Base-by-base conservation (phyloP, 2,888 invertebrate species). In the Philonicus albiceps region DNA sequence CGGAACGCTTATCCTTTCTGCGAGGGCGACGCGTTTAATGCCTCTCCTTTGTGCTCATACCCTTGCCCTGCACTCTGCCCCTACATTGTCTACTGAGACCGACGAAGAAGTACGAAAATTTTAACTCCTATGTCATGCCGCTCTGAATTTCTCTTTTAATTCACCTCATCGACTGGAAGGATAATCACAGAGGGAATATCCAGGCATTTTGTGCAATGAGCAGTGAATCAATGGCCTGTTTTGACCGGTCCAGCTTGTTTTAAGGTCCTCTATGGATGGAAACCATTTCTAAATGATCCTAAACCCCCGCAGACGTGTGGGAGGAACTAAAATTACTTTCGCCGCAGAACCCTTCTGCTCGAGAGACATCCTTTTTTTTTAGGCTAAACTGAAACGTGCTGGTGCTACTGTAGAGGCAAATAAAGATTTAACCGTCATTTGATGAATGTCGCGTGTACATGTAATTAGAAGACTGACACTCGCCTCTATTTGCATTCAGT, bases 391-490 rank as follows among this genome's bases (percentile, higher is more conserved):
- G 27, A 64, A 64, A 64, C 8, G 64, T 27, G 27, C 64, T 64
- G 19, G 22, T 22, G 27, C 11, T 64, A 27, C 27, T 64, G 64
- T 19, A 64, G 11, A 27, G 27, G 22, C 27, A 64, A 43, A 76
- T 37, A 78, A 43, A 40, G 78, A 40, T 27, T 78, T 78, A 37
- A 80, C 53, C 80, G 31, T 34, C 49, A 80, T 80, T 53, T 49
- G 30, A 22, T 64, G 64, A 80, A 53, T 80, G 80, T 80, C 80
- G 80, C 80, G 80, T 80, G 80, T 53, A 30, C 80, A 30, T 80
- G 80, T 80, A 80, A 80, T 80, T 80, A 80, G 80, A 30, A 53
- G 80, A 53, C 80, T 53, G 49, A 13, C 80, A 49, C 27, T 34
- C 80, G 31, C 27, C 19, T 53, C 31, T 64, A 64, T 64, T 64